phyloP scores from a whole-genome alignment of 2,113 vertebrate species.

The Strigops habroptila region DNA sequence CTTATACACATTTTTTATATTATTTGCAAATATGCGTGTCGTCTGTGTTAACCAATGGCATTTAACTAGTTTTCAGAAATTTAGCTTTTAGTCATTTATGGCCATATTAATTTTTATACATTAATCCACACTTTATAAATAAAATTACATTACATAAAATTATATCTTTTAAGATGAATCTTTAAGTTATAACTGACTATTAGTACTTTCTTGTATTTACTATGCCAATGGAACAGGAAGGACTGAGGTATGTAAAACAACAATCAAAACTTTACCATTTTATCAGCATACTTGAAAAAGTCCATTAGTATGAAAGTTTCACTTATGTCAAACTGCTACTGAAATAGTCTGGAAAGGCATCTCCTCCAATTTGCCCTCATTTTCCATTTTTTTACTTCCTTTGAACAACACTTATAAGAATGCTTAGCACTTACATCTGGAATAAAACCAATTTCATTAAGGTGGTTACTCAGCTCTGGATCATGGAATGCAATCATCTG shows the following conservation, averaged over 20 bases:
- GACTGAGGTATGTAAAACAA: neutral
- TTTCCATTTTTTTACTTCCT: neutral
- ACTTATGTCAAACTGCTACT: neutral
- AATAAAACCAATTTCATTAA: slow-evolving; percentile 98
- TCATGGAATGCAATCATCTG: slow-evolving; percentile 99
- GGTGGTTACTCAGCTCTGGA: slow-evolving; percentile 96
- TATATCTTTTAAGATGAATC: neutral
- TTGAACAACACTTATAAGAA: neutral
- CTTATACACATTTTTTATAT: fast-evolving
- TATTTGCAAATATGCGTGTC: neutral
- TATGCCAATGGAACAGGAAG: neutral
- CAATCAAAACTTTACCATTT: neutral
- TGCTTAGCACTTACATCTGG: slow-evolving; percentile 88
- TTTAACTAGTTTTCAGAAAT: neutral
- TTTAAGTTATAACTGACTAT: neutral
- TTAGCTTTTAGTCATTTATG: neutral
- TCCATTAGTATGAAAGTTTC: neutral
- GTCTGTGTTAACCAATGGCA: neutral
- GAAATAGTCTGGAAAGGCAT: neutral
- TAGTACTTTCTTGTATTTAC: neutral
- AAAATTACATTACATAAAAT: neutral
- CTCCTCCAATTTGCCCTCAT: neutral
- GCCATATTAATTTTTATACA: neutral
- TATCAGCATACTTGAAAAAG: neutral
- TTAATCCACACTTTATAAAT: neutral